phyloP scores from a whole-genome alignment of 2,888 invertebrate genomes.

The Cancer borealis region DNA sequence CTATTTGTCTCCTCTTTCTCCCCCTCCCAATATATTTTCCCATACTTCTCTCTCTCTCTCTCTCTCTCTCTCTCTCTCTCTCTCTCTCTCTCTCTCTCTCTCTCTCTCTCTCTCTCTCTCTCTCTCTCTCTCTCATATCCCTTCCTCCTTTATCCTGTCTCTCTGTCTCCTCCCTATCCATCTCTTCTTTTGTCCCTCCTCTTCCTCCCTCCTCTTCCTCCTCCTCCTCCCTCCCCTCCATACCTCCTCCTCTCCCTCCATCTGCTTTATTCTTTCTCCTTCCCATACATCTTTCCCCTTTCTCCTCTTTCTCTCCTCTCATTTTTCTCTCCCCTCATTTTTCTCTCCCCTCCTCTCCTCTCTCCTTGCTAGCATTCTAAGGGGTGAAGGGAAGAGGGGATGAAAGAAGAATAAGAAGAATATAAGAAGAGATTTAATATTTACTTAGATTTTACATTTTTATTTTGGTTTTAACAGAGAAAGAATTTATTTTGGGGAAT shows the following conservation, averaged over 20 bases:
- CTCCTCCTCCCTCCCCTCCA: neutral
- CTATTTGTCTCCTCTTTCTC: neutral
- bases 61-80: neutral
- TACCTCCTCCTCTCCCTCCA: neutral
- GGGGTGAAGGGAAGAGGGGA: neutral
- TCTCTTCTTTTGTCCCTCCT: neutral
- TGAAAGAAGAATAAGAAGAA: neutral
- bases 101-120: neutral
- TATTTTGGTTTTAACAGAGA: neutral
- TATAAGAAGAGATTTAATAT: neutral
- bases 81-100: neutral
- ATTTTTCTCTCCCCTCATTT: neutral
- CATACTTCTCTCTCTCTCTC: neutral
- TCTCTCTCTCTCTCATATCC: conserved; percentile 24
- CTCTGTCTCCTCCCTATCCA: neutral
- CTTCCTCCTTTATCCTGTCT: neutral
- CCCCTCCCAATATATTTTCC: neutral
- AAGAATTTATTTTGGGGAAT: too few relatives aligned
- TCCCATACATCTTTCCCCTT: neutral
- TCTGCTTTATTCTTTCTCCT: neutral
- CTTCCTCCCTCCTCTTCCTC: neutral
- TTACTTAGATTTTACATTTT: too few relatives aligned
- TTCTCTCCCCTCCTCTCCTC: too few relatives aligned
- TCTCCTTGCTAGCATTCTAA: neutral
- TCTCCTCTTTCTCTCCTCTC: neutral